Conservation (phyloP, 2,888 invertebrate genomes). For the Tinea pellionella region DNA sequence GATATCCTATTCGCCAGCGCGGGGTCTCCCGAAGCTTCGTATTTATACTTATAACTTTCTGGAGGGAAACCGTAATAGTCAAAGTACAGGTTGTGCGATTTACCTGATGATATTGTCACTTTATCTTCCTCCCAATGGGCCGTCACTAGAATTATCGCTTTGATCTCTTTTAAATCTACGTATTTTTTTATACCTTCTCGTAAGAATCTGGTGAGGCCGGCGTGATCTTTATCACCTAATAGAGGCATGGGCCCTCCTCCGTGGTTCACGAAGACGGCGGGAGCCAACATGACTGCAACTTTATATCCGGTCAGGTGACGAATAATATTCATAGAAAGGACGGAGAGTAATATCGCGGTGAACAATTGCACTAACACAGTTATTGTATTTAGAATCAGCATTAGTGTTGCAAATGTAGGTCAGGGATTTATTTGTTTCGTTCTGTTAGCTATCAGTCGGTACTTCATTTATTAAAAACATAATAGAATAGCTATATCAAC, state of each 20-base stretch:
- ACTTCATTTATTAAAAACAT: not conserved
- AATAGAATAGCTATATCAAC: not conserved
- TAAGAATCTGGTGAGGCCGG: constrained; percentile 44
- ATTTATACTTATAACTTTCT: constrained; percentile 31
- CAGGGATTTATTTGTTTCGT: not conserved
- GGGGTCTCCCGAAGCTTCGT: constrained; percentile 28
- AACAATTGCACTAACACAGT: constrained; percentile 47
- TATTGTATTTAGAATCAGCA: constrained; percentile 57
- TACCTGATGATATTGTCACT: constrained; percentile 53
- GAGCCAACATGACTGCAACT: constrained; percentile 46
- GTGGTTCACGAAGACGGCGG: constrained; percentile 57
- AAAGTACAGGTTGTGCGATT: constrained; percentile 51
- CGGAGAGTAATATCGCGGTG: constrained; percentile 53
- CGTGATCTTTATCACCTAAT: constrained; percentile 49
- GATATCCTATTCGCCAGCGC: constrained; percentile 28
- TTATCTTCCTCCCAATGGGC: constrained; percentile 56
- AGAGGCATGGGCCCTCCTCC: constrained; percentile 58
- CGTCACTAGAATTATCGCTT: constrained; percentile 55
- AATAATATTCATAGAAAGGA: constrained; percentile 57
- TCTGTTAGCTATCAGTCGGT: too few relatives aligned
- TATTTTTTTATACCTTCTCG: constrained; percentile 50
- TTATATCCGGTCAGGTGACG: constrained; percentile 41
- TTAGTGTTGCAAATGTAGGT: constrained; percentile 18
- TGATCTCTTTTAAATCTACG: constrained; percentile 43
- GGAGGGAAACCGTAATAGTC: constrained; percentile 43